These are phyloP conservation scores for Drosophila heteroneura DNA, from an alignment of 2,888 invertebrate genomes.

Conservation along the genomic window DNA sequence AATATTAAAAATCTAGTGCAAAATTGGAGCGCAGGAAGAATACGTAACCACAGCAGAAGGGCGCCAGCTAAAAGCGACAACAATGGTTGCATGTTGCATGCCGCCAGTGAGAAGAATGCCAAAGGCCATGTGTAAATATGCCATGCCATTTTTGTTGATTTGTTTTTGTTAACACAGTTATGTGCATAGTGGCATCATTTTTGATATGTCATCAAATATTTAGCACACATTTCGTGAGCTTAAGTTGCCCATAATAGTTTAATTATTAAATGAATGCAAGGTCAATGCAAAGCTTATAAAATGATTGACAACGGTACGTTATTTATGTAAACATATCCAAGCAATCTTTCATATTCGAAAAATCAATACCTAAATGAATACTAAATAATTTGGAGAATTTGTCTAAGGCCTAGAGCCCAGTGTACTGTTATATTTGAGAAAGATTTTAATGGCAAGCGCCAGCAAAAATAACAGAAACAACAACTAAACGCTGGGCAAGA, in stretches of 20 bases:
- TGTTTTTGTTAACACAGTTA: conserved; percentile 6
- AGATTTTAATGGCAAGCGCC: conserved; percentile 44
- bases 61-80: conserved; percentile 70
- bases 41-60: conserved; percentile 74
- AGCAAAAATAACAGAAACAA: conserved; percentile 11
- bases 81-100: conserved; percentile 51
- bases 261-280: neutral
- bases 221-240: neutral
- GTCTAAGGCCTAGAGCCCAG: conserved; percentile 5
- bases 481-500: conserved; percentile 20
- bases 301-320: neutral
- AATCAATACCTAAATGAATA: neutral
- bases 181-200: conserved; percentile 54
- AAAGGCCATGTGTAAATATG: conserved; percentile 78
- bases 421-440: conserved; percentile 27
- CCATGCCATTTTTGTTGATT: conserved; percentile 52
- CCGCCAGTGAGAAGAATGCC: conserved; percentile 72
- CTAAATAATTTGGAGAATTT: neutral
- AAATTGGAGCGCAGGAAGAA: conserved; percentile 56
- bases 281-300: neutral
- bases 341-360: neutral
- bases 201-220: conserved; percentile 27
- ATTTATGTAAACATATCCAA: neutral
- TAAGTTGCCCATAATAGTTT: neutral
- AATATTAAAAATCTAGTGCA: conserved; percentile 27